Base-by-base conservation (phyloP, 2,113 vertebrate genomes). In the Mirza zaza region DNA sequence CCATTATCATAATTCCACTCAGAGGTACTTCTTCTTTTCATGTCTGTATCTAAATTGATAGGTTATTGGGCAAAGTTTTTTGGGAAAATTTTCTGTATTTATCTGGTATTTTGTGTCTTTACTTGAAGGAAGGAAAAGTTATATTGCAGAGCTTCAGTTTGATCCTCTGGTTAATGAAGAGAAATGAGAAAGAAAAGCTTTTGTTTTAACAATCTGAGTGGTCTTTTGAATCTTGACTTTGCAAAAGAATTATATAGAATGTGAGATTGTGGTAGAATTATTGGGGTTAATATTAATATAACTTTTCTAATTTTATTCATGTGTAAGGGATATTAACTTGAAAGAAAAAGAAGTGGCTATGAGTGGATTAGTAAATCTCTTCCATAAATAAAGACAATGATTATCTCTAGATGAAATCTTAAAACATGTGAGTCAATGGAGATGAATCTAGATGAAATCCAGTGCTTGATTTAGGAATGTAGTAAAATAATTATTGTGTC, bases 211-310 rank as follows among this genome's bases (percentile, higher is more conserved):
- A 75, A 13, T 73, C 82, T 85, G 17, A 32, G 20, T 89, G 29
- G 20, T 39, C 23, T 89, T 90, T 80, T 87, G 34, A 89, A 76
- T 89, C 34, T 84, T 90, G 36, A 88, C 59, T 95, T 95, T 89
- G n/a, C 59, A 82, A 75, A 92, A 77, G 18, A 70, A 6, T 89
- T 34, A 42, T 45, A 10, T 55, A 84, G 36, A n/a, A 48, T 85
- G 5, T 67, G 4, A 34, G 20, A n/a, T 83, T 93, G 68, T 71
- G 75, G 15, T 87, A 68, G 92, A 94, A 80, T 90, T 65, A 9
- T 90, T 90, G 14, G 2, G 2, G 50, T 91, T 94, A 80, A 77
- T 90, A 77, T 10, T 82, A 25, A 77, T 81, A 34, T 6, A 55
- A 18, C 1, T 79, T 91, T 97, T 77, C 15, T 81, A 50, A 79